phyloP scores from a whole-genome alignment of 2,797 vertebrate species.

The Xiphophorus birchmanni region DNA sequence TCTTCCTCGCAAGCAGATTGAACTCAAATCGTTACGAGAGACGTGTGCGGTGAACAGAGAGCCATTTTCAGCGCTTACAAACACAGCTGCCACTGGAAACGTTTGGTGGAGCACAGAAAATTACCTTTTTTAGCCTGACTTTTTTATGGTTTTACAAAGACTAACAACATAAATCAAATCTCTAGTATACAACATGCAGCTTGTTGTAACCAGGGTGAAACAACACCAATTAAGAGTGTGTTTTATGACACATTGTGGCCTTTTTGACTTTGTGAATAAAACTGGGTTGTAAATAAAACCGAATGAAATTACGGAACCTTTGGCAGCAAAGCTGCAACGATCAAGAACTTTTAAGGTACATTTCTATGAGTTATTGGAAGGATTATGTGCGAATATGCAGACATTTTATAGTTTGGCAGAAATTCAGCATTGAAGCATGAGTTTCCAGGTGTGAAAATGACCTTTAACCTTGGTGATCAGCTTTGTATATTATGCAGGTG shows the following conservation, averaged over 20 bases:
- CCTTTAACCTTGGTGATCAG: background rate
- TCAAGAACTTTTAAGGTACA: background rate
- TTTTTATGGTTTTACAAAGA: constrained; percentile 31
- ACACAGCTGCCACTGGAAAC: constrained; percentile 58
- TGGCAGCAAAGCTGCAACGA: background rate
- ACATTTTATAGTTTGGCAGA: background rate
- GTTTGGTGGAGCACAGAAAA: constrained; percentile 40
- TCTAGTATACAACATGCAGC: constrained; percentile 5
- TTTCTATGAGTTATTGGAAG: background rate
- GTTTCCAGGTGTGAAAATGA: background rate
- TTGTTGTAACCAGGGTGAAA: constrained; percentile 17
- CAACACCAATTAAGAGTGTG: constrained; percentile 2
- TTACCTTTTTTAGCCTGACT: constrained; percentile 43
- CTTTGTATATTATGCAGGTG: background rate
- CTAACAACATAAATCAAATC: constrained; percentile 43
- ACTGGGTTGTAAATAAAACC: background rate
- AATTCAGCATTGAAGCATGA: background rate
- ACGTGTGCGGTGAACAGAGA: constrained; percentile 55
- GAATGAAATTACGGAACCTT: background rate
- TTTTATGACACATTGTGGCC: constrained; percentile 16
- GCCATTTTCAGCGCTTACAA: constrained; percentile 66
- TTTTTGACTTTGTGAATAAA: background rate
- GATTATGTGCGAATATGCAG: background rate
- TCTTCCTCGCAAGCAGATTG: constrained; percentile 67
- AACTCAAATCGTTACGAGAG: constrained; percentile 69